Conservation (phyloP, 2,113 vertebrate species). For the Delphinus delphis region DNA sequence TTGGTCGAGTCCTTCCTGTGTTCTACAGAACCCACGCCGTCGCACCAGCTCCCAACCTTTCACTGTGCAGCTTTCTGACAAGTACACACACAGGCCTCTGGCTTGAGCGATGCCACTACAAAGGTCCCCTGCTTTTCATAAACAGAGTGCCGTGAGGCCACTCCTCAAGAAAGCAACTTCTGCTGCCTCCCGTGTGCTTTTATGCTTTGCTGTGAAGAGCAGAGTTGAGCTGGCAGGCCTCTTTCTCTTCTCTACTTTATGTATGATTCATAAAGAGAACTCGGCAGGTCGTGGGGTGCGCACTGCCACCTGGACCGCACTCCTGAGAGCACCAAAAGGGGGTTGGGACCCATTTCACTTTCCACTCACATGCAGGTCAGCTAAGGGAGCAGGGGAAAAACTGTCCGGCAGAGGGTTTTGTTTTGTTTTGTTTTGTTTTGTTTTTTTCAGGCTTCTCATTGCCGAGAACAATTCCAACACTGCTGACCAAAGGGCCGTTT, state of each 20-base stretch:
- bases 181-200: neutral
- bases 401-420: neutral
- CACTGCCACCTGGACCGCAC: neutral
- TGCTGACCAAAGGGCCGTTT: neutral
- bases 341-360: neutral
- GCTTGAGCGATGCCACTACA: neutral
- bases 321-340: neutral
- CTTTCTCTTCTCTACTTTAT: constrained; percentile 36
- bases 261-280: constrained; percentile 61
- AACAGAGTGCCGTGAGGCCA: neutral
- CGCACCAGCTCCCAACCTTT: rapidly evolving
- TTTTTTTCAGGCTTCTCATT: neutral
- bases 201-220: constrained; percentile 48
- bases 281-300: neutral
- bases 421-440: neutral
- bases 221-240: constrained; percentile 14
- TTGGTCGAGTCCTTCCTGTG: neutral
- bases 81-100: neutral
- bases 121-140: neutral
- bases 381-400: neutral
- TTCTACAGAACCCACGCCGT: neutral
- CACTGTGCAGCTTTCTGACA: neutral
- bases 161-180: neutral
- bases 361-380: neutral
- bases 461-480: neutral